A percentile compares a stretch with the other conserved stretches of the same genome.
Conservation (phyloP, 1,140 invertebrate species). For the Berghia stephanieae region DNA sequence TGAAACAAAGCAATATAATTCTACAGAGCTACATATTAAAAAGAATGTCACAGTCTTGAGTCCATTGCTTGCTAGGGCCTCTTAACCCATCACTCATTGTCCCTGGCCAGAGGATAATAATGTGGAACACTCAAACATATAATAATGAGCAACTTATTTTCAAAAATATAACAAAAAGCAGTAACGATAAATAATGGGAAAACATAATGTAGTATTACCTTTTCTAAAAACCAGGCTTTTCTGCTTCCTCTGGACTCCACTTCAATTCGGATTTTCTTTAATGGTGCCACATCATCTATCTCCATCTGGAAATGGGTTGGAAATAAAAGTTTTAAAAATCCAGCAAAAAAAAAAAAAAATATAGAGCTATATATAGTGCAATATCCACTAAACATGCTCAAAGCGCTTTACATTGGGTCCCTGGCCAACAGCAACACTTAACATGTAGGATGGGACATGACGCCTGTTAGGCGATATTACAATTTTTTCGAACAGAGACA, state of each 20-base stretch:
- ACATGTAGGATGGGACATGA: too few species aligned
- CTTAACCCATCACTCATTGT: neutral
- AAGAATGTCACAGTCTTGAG: neutral
- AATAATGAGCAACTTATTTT: conserved; percentile 15
- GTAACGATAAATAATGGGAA: too few species aligned
- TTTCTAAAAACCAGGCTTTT: conserved; percentile 63
- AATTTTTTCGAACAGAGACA: too few species aligned
- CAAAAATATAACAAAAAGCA: too few species aligned
- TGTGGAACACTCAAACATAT: neutral
- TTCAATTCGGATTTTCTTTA: conserved; percentile 65
- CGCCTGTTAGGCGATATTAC: too few species aligned
- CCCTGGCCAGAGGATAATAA: neutral
- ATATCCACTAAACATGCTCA: too few species aligned
- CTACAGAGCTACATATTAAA: too few species aligned
- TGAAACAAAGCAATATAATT: too few species aligned
- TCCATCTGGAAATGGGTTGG: conserved; percentile 55
- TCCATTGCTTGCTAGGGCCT: neutral
- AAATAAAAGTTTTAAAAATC: neutral
- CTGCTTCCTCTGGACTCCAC: conserved; percentile 58
- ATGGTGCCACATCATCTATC: conserved; percentile 63
- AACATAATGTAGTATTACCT: conserved; percentile 45
- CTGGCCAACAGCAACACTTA: too few species aligned
- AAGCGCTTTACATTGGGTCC: too few species aligned
- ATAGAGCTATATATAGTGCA: neutral
- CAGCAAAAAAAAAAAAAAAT: neutral